Evolutionary conservation across 2,113 vertebrate genomes (phyloP).

Genomic region (Myiozetetes cayanensis): DNA sequence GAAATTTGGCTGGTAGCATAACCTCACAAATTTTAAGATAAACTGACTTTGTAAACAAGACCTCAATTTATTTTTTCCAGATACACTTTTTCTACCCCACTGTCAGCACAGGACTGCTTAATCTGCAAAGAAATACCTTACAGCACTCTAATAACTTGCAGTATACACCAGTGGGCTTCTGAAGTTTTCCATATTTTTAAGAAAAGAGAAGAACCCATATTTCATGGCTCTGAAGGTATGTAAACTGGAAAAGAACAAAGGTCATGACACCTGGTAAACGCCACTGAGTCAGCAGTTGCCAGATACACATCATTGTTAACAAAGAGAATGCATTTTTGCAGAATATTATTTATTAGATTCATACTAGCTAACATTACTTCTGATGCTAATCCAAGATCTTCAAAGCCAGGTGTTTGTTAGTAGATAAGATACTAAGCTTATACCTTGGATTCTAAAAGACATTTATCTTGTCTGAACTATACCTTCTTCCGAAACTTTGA

Average conservation of each 20-base stretch:
- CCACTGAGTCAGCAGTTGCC: background rate
- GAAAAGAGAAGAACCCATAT: background rate
- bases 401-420: background rate
- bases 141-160: background rate
- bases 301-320: background rate
- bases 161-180: background rate
- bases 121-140: background rate
- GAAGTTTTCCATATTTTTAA: background rate
- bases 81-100: background rate
- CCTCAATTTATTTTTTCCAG: background rate
- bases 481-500: slow-evolving; percentile 78
- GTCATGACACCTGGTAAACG: background rate
- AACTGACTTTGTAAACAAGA: background rate
- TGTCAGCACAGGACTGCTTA: background rate
- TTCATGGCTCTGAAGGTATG: background rate
- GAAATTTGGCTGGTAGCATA: background rate
- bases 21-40: background rate
- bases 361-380: background rate
- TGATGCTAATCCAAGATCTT: background rate
- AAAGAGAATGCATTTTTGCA: background rate
- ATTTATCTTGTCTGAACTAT: slow-evolving; percentile 8
- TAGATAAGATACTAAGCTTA: background rate
- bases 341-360: background rate
- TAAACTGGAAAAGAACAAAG: background rate
- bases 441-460: background rate